A percentile compares a stretch with the other conserved stretches of the same genome.
These are phyloP conservation scores for Lottia gigantea DNA, from an alignment of 2,888 invertebrate genomes.

Conservation along the genomic window DNA sequence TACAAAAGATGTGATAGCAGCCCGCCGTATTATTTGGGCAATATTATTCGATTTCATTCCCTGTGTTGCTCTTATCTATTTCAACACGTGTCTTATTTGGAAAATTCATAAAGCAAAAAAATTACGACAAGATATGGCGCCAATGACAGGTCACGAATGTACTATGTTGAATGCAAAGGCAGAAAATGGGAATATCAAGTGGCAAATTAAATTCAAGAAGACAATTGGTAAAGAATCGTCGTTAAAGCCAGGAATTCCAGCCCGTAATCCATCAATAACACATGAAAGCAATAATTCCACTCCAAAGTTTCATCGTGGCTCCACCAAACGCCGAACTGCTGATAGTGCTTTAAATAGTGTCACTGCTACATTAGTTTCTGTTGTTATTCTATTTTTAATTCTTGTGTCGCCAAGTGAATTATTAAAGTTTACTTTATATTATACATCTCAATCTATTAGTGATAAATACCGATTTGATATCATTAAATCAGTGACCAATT, in stretches of 20 bases:
- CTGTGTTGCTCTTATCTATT: slow-evolving; percentile 58
- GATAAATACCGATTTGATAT: slow-evolving; percentile 31
- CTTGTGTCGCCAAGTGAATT: slow-evolving; percentile 65
- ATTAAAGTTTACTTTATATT: slow-evolving; percentile 52
- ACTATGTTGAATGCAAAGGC: neutral
- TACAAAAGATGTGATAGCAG: slow-evolving; percentile 34
- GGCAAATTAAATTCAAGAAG: slow-evolving; percentile 7
- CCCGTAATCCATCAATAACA: neutral
- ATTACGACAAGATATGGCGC: slow-evolving; percentile 54
- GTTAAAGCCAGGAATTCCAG: neutral
- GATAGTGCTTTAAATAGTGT: slow-evolving; percentile 61
- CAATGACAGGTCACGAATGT: slow-evolving; percentile 23
- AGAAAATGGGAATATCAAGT: slow-evolving; percentile 16
- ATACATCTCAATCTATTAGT: slow-evolving; percentile 21
- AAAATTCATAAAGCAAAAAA: slow-evolving; percentile 51
- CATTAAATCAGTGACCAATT: slow-evolving; percentile 50
- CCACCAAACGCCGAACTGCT: slow-evolving; percentile 28
- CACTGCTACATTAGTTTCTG: slow-evolving; percentile 62
- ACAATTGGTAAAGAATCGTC: neutral
- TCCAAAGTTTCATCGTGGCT: slow-evolving; percentile 14
- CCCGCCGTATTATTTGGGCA: slow-evolving; percentile 55
- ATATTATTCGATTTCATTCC: slow-evolving; percentile 61
- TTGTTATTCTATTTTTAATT: slow-evolving; percentile 61
- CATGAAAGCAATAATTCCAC: slow-evolving; percentile 12
- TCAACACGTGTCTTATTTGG: slow-evolving; percentile 60